These are phyloP conservation scores for Myiozetetes cayanensis DNA, from an alignment of 2,113 vertebrate genomes.

Conservation along the genomic window DNA sequence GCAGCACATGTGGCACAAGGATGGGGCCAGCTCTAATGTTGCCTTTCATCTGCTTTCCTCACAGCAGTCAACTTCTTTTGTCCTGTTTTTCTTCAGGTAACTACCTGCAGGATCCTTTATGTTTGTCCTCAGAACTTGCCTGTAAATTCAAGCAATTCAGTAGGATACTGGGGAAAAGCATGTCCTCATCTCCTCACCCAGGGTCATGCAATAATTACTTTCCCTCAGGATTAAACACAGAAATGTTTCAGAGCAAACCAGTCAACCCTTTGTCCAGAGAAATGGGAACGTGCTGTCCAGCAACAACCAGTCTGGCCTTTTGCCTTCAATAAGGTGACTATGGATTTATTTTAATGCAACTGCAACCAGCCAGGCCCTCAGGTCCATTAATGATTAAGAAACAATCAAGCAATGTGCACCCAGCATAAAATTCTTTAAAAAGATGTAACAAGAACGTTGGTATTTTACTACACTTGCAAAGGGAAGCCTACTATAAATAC, in stretches of 20 bases:
- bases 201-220: not conserved
- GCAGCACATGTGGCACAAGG: fast-evolving
- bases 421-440: not conserved
- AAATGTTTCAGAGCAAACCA: not conserved
- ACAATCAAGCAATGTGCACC: not conserved
- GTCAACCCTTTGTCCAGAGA: not conserved
- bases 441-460: not conserved
- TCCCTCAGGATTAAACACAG: not conserved
- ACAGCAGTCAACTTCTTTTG: not conserved
- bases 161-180: not conserved
- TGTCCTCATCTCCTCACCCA: not conserved
- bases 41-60: not conserved
- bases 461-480: not conserved
- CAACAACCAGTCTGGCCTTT: not conserved
- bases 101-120: not conserved
- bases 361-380: not conserved
- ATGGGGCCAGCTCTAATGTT: not conserved
- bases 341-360: not conserved
- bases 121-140: not conserved
- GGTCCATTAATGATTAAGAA: not conserved
- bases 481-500: not conserved
- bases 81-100: not conserved
- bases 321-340: not conserved
- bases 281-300: not conserved
- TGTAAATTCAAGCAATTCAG: not conserved